A percentile compares a stretch with the other conserved stretches of the same genome.
Conservation (phyloP, 2,113 vertebrate genomes). For the Platycercus adscitus region DNA sequence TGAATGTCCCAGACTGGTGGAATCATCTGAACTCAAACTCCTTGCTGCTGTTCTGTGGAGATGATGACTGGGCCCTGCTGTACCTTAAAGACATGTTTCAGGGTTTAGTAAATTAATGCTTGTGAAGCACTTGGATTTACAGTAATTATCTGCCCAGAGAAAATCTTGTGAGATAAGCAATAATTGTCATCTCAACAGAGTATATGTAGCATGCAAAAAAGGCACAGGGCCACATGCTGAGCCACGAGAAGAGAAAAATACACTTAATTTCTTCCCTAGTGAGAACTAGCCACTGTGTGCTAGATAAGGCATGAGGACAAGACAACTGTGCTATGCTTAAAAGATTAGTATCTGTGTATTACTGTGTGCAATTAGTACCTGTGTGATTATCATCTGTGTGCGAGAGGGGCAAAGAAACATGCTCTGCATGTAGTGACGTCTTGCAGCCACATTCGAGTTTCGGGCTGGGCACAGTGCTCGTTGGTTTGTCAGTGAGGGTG, state of each 20-base stretch:
- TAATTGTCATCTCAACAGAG: neutral
- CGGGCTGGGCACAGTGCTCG: rapidly evolving
- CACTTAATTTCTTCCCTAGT: neutral
- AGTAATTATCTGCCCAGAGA: neutral
- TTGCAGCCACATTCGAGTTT: rapidly evolving
- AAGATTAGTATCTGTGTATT: neutral
- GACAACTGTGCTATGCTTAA: neutral
- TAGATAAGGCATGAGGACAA: neutral
- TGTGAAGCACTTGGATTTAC: neutral
- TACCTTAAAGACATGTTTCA: neutral
- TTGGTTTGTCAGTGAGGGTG: neutral
- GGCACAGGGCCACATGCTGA: neutral
- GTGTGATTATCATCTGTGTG: neutral
- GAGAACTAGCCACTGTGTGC: neutral
- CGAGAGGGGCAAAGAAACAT: neutral
- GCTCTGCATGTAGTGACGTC: neutral
- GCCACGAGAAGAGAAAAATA: neutral
- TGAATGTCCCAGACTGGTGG: neutral
- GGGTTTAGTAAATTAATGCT: neutral
- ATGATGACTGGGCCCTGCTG: neutral
- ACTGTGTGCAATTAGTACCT: neutral
- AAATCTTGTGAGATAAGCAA: neutral
- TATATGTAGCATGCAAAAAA: neutral
- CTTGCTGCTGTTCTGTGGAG: neutral
- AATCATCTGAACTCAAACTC: neutral